A percentile compares a stretch with the other conserved stretches of the same genome.
Conservation (phyloP, 2,113 vertebrate genomes). For the Calypte anna region DNA sequence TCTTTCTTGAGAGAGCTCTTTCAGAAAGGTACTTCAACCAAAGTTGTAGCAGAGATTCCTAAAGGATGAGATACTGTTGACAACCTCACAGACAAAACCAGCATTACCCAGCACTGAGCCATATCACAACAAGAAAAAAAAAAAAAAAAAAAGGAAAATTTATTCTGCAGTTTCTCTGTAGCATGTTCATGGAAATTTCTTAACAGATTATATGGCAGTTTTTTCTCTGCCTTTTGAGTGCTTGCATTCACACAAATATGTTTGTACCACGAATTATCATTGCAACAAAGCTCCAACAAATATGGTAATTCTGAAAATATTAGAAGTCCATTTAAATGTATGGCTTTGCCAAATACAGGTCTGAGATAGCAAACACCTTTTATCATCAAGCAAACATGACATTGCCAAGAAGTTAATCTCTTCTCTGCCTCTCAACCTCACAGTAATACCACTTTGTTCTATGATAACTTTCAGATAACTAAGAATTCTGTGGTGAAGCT, state of each 20-base stretch:
- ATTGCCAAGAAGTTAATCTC: background rate
- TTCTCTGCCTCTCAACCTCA: background rate
- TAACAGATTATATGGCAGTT: background rate
- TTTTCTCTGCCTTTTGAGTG: background rate
- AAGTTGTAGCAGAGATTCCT: slow-evolving; percentile 7
- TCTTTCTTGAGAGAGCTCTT: slow-evolving; percentile 11
- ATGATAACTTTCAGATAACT: background rate
- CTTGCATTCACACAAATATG: background rate
- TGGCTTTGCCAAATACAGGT: background rate
- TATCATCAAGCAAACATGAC: background rate
- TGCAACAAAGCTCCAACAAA: background rate
- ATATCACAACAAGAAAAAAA: background rate
- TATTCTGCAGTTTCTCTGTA: background rate
- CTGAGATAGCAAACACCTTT: background rate
- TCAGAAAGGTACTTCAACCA: background rate
- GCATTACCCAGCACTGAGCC: background rate
- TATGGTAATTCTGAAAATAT: background rate
- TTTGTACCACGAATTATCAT: background rate
- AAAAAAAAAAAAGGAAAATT: background rate
- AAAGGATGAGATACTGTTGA: background rate
- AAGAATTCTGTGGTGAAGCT: background rate
- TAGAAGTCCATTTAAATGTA: background rate
- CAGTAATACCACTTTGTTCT: background rate
- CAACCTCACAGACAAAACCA: background rate
- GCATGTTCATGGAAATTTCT: background rate